A percentile compares a stretch with the other conserved stretches of the same genome.
Conservation (phyloP, 2,888 invertebrate species). For the Eumerus sabulonum region DNA sequence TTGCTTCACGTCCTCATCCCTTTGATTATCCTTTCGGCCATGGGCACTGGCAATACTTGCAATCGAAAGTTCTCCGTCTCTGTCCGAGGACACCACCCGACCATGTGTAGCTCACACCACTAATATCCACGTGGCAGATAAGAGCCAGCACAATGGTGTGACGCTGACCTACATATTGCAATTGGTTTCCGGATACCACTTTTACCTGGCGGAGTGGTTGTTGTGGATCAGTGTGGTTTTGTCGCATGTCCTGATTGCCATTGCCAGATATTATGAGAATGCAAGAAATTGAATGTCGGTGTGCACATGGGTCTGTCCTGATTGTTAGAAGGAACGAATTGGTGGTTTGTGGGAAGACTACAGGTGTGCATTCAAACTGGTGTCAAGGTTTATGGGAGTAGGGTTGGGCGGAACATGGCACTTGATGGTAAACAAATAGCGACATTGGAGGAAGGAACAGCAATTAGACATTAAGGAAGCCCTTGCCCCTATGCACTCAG, state of each 20-base stretch:
- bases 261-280: slow-evolving; percentile 36
- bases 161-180: slow-evolving; percentile 49
- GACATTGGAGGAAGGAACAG: too few species aligned
- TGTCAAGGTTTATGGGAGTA: slow-evolving; percentile 41
- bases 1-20: too few species aligned
- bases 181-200: slow-evolving; percentile 27
- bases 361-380: slow-evolving; percentile 2
- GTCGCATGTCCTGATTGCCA: slow-evolving; percentile 35
- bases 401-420: not conserved
- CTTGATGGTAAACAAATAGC: too few species aligned
- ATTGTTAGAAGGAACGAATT: not conserved
- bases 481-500: too few species aligned
- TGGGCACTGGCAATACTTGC: too few species aligned
- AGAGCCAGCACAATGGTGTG: slow-evolving; percentile 15
- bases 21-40: too few species aligned
- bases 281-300: slow-evolving; percentile 30
- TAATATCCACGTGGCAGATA: not conserved
- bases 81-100: too few species aligned
- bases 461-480: too few species aligned
- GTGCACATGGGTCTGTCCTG: not conserved
- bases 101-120: too few species aligned
- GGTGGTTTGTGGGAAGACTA: not conserved
- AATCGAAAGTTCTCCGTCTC: too few species aligned
- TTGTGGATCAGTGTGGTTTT: slow-evolving; percentile 24
- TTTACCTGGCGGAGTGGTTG: slow-evolving; percentile 5